phyloP scores from a whole-genome alignment of 92 coral and sea anemone species.

The Parazoanthus atlanticus region DNA sequence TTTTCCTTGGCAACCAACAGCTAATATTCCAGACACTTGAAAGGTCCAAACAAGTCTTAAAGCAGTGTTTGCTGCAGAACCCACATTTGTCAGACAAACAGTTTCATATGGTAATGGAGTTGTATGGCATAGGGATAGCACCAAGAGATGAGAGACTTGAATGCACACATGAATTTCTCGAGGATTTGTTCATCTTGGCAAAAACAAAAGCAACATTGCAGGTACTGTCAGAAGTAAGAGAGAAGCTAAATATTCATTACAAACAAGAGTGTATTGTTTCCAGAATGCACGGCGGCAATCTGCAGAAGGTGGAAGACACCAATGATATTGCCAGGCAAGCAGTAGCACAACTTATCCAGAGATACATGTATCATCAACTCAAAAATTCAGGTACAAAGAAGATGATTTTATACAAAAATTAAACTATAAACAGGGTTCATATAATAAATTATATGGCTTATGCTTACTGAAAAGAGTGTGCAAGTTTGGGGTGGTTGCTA shows the following conservation, averaged over 20 bases:
- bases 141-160: slow-evolving; percentile 21
- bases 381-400: slow-evolving; percentile 56
- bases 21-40: slow-evolving; percentile 60
- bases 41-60: slow-evolving; percentile 58
- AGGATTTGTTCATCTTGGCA: slow-evolving; percentile 53
- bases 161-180: slow-evolving; percentile 14
- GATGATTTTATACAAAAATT: not conserved
- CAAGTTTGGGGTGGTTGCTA: not conserved
- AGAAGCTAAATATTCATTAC: slow-evolving; percentile 48
- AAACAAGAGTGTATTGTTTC: not conserved
- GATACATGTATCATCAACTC: slow-evolving; percentile 61
- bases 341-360: slow-evolving; percentile 62
- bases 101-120: slow-evolving; percentile 52
- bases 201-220: slow-evolving; percentile 60
- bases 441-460: not conserved
- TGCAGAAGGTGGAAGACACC: slow-evolving; percentile 2
- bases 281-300: not conserved
- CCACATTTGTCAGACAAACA: slow-evolving; percentile 69
- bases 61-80: slow-evolving; percentile 75
- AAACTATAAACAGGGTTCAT: not conserved
- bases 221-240: slow-evolving; percentile 64
- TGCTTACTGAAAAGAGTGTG: not conserved
- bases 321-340: slow-evolving; percentile 47
- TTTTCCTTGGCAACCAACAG: slow-evolving; percentile 66
- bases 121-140: slow-evolving; percentile 59